Evolutionary conservation across 2,888 invertebrate genomes (phyloP).

Genomic region (Amphipoea lucens): DNA sequence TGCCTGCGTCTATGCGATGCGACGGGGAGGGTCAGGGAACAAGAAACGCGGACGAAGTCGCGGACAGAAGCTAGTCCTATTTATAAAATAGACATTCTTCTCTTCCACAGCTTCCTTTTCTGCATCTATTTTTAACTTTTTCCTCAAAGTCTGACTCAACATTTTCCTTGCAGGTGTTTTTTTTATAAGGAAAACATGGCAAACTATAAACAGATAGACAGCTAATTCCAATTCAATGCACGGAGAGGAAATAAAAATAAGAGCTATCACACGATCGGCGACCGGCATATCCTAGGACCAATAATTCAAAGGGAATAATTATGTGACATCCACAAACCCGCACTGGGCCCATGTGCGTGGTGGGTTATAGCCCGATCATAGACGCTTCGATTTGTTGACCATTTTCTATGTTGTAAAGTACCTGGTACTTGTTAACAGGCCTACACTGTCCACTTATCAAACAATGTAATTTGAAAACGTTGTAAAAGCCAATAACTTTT

Average conservation of each 20-base stretch:
- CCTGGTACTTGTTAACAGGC: not conserved
- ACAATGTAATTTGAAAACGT: not conserved
- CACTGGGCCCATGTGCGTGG: too few relatives aligned
- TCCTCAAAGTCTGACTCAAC: constrained; percentile 14
- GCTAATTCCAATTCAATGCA: not conserved
- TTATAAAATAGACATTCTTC: not conserved
- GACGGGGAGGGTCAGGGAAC: too few relatives aligned
- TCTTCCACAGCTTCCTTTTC: not conserved
- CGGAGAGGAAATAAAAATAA: not conserved
- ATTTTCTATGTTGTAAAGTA: not conserved
- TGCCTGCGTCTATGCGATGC: too few relatives aligned
- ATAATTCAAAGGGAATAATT: too few relatives aligned
- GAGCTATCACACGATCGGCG: not conserved
- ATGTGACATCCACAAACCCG: not conserved
- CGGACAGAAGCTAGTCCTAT: too few relatives aligned
- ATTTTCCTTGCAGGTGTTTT: constrained; percentile 9
- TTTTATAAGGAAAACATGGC: constrained; percentile 23
- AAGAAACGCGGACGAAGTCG: too few relatives aligned
- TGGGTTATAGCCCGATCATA: not conserved
- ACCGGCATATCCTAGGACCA: not conserved
- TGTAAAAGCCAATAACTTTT: not conserved
- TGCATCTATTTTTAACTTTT: constrained; percentile 30
- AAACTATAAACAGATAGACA: constrained; percentile 20
- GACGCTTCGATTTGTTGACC: not conserved
- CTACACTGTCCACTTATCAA: not conserved